Evolutionary conservation across 1,140 invertebrate species (phyloP).

Genomic region (Neuroterus valhalla): DNA sequence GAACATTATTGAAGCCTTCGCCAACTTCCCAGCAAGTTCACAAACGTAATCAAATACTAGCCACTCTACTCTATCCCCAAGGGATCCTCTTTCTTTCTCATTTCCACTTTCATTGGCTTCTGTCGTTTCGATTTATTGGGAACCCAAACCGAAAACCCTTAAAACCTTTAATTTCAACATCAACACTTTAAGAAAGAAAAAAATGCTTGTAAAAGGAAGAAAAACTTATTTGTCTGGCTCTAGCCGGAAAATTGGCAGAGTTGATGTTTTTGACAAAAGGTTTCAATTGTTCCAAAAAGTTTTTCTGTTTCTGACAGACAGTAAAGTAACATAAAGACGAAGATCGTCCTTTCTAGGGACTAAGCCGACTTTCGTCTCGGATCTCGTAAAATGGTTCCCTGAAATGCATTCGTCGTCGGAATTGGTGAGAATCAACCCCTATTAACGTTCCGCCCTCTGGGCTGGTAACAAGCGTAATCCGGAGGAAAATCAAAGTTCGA

Average conservation of each 20-base stretch:
- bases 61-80: conserved; percentile 48
- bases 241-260: too few species aligned
- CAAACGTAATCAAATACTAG: conserved; percentile 60
- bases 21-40: conserved; percentile 14
- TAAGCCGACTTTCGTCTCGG: neutral
- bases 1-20: conserved; percentile 46
- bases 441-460: neutral
- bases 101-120: conserved; percentile 67
- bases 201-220: too few species aligned
- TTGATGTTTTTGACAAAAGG: too few species aligned
- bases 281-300: too few species aligned
- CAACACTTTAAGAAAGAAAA: neutral
- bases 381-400: neutral
- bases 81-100: conserved; percentile 66
- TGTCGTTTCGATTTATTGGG: conserved; percentile 71
- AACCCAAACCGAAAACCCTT: conserved; percentile 66
- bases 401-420: neutral
- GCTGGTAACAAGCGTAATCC: conserved; percentile 50
- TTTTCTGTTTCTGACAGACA: too few species aligned
- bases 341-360: neutral
- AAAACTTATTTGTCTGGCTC: too few species aligned
- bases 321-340: too few species aligned
- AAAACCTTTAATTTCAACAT: neutral
- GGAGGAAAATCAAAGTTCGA: conserved; percentile 56
- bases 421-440: neutral